phyloP scores from a whole-genome alignment of 2,797 vertebrate species.

The Oreonectes daqikongensis region DNA sequence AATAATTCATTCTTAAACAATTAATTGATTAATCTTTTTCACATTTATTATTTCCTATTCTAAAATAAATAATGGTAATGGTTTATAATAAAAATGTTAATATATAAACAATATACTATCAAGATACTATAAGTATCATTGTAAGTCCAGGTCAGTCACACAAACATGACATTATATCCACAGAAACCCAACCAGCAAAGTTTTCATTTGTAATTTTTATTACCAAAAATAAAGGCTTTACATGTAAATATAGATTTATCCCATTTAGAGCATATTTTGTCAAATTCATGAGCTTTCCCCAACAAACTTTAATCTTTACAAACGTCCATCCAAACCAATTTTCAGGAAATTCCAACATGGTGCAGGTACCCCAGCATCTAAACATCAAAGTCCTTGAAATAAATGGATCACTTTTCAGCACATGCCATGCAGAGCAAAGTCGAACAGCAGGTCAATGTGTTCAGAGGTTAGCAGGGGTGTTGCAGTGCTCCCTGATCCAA shows the following conservation, averaged over 20 bases:
- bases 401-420: conserved; percentile 60
- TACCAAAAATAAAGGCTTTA: neutral
- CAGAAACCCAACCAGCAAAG: neutral
- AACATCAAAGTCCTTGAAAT: conserved; percentile 73
- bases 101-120: neutral
- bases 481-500: conserved; percentile 43
- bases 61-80: neutral
- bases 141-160: too few species aligned
- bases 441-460: conserved; percentile 65
- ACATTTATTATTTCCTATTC: neutral
- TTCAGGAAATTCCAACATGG: conserved; percentile 36
- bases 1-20: neutral
- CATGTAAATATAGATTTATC: neutral
- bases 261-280: neutral
- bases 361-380: conserved; percentile 21
- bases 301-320: neutral
- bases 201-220: neutral
- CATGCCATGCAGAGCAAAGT: conserved; percentile 71
- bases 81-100: neutral
- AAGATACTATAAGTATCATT: too few species aligned
- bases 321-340: conserved; percentile 15
- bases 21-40: neutral
- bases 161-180: neutral
- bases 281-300: neutral
- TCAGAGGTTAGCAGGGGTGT: conserved; percentile 49